Conservation (phyloP, 2,113 vertebrate genomes). For the Anas platyrhynchos region DNA sequence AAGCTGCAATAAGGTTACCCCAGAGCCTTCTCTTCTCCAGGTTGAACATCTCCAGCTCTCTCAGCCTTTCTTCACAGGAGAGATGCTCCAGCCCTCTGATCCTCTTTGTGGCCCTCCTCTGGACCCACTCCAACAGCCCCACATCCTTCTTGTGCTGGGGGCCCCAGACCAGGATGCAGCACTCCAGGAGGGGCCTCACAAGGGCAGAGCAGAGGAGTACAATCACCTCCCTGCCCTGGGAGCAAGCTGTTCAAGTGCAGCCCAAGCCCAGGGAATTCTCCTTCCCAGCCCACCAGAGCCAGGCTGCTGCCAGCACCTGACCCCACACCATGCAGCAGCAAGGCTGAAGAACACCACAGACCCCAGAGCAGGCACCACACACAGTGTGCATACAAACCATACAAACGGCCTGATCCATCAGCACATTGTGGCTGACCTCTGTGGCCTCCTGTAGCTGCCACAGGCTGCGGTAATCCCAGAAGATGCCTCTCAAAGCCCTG, state of each 20-base stretch:
- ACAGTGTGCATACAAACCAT: not conserved
- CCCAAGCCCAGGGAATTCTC: not conserved
- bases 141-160: no score
- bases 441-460: not conserved
- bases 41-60: no score
- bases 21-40: no score
- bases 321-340: not conserved
- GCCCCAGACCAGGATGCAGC: no score
- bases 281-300: rapidly evolving
- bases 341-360: not conserved
- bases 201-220: no score
- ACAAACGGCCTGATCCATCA: not conserved
- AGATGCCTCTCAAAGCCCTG: not conserved
- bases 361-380: not conserved
- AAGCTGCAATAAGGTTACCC: no score
- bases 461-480: not conserved
- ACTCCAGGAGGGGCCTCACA: no score
- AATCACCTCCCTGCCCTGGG: no score
- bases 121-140: no score
- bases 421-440: not conserved
- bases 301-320: not conserved
- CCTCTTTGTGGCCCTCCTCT: no score
- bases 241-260: not conserved
- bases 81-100: no score
- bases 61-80: no score